Base-by-base conservation (phyloP, 2,797 vertebrate genomes). In the Pogonophryne albipinna region DNA sequence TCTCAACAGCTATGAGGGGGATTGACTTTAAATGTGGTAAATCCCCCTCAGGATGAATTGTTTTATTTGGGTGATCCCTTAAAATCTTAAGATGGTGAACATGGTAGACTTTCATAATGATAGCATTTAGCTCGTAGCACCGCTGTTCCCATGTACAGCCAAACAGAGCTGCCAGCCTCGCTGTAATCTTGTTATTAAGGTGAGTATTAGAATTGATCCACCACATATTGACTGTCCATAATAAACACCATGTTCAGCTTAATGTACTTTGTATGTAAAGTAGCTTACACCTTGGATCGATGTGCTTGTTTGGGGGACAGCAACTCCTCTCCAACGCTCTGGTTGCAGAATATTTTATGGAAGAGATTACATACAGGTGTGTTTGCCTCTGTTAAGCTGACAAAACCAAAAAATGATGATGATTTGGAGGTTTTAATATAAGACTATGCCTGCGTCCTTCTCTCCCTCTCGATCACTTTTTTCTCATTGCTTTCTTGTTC, bases 401-500 rank as follows among this genome's bases (percentile, higher is more conserved):
- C 64, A 50, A 66, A 67, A 59, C 31, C 16, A 55, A 74, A 77
- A 66, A 78, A 84, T 13, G 42, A 70, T 52, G 83, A 61, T 46
- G 63, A 85, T 78, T 77, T 65, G 31, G 19, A 67, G 57, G 52
- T 57, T 82, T 83, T 34, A 58, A 70, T 51, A 23, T 34, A 34
- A 69, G 58, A 53, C 61, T 11, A 8, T 19, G 46, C 53, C 55
- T 41, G 53, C 50, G 62, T 14, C 52, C 51, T 47, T 71, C 38
- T 53, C 68, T 34, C 27, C 47, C 23, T 71, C 56, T 47, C 50
- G 47, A 53, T 82, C 73, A 46, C 23, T 59, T 46, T 65, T 76
- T 55, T 74, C 46, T 81, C 60, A 6, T 66, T 82, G 82, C 80
- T 34, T 67, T 61, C 59, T 62, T 71, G 55, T 79, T 71, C 68